phyloP scores from a whole-genome alignment of 2,797 vertebrate genomes.

The Peromyscus eremicus region DNA sequence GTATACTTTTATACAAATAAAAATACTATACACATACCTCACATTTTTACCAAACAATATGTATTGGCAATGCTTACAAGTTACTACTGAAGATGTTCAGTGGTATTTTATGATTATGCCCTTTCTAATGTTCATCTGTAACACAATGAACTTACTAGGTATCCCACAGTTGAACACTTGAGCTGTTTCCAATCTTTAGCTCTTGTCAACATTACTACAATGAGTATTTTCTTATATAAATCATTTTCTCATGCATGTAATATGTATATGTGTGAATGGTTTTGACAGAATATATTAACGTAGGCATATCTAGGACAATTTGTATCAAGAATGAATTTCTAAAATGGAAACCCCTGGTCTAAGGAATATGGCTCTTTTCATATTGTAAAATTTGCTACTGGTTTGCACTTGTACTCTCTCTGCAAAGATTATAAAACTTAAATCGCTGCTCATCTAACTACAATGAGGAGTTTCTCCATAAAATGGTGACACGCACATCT shows the following conservation, averaged over 20 bases:
- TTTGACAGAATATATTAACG: not conserved
- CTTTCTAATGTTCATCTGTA: not conserved
- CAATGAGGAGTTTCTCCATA: not conserved
- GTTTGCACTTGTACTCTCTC: not conserved
- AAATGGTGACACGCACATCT: not conserved
- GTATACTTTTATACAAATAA: not conserved
- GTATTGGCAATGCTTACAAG: not conserved
- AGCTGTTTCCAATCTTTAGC: not conserved
- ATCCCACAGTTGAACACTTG: not conserved
- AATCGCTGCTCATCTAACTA: not conserved
- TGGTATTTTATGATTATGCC: not conserved
- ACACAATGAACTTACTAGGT: not conserved
- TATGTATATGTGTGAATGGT: not conserved
- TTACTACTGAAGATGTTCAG: not conserved
- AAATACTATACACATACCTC: not conserved
- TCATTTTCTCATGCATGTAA: not conserved
- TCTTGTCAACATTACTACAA: slow-evolving; percentile 4
- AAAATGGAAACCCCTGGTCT: not conserved
- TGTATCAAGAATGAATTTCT: slow-evolving; percentile 34
- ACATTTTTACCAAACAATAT: not conserved
- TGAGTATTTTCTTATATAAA: not conserved
- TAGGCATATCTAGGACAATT: not conserved
- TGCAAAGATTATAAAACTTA: not conserved
- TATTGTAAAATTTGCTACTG: not conserved
- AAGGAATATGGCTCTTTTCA: not conserved